Evolutionary conservation across 2,113 vertebrate species (phyloP).

Genomic region (Meleagris gallopavo): DNA sequence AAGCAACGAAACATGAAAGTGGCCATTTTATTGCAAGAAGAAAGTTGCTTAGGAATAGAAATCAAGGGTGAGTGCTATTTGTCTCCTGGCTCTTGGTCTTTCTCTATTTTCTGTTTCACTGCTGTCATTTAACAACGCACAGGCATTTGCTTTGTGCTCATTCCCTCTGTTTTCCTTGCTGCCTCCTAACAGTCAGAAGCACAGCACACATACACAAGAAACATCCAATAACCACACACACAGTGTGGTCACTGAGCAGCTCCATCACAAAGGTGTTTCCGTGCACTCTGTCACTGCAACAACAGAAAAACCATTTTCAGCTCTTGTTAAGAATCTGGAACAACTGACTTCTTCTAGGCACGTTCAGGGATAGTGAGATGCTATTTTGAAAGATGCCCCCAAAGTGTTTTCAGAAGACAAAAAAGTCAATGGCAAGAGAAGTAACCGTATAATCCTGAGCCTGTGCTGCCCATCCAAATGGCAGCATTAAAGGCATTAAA

Average conservation of each 20-base stretch:
- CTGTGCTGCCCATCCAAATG: not conserved
- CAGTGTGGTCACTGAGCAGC: not conserved
- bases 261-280: not conserved
- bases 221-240: not conserved
- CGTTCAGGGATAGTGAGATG: not conserved
- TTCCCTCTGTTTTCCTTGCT: not conserved
- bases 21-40: not conserved
- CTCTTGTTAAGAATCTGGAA: not conserved
- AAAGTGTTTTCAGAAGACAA: conserved; percentile 20
- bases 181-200: not conserved
- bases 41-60: not conserved
- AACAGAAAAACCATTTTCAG: not conserved
- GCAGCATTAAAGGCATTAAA: not conserved
- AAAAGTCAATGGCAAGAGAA: not conserved
- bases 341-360: not conserved
- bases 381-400: conserved; percentile 3
- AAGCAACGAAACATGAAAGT: not conserved
- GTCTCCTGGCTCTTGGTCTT: not conserved
- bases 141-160: not conserved
- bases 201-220: not conserved
- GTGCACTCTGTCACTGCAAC: not conserved
- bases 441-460: not conserved
- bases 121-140: not conserved
- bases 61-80: not conserved
- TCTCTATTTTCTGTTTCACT: not conserved